Conservation (phyloP, 1,140 invertebrate genomes). For the Diorhabda sublineata region DNA sequence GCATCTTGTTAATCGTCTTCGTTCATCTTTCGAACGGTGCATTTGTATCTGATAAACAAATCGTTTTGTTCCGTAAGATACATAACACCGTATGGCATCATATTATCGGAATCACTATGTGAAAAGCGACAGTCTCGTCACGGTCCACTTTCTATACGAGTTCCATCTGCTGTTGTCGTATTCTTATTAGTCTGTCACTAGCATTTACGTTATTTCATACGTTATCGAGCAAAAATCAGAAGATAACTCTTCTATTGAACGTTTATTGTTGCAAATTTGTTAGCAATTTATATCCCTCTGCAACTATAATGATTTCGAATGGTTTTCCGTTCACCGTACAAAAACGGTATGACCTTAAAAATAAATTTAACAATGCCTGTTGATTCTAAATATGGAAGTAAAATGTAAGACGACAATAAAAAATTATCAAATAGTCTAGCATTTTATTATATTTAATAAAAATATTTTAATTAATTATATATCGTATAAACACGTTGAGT, state of each 20-base stretch:
- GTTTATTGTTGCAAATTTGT: conserved; percentile 14
- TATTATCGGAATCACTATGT: neutral
- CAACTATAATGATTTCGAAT: neutral
- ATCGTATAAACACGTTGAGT: too few relatives aligned
- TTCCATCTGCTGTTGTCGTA: conserved; percentile 23
- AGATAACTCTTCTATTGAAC: conserved; percentile 26
- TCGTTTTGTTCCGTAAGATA: neutral
- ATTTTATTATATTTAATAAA: too few relatives aligned
- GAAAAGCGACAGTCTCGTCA: conserved; percentile 21
- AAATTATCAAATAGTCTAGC: too few relatives aligned
- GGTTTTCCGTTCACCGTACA: neutral
- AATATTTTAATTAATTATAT: too few relatives aligned
- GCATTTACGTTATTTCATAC: conserved; percentile 27
- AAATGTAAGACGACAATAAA: too few relatives aligned
- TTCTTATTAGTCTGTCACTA: conserved; percentile 26
- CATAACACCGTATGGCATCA: neutral
- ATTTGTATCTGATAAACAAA: too few relatives aligned
- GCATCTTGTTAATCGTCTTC: too few relatives aligned
- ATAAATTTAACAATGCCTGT: neutral
- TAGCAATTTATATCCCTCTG: conserved; percentile 8
- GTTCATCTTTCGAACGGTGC: too few relatives aligned
- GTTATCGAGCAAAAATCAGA: conserved; percentile 29
- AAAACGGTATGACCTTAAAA: neutral
- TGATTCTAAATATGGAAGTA: too few relatives aligned
- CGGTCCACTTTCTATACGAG: conserved; percentile 27